A percentile compares a stretch with the other conserved stretches of the same genome.
These are phyloP conservation scores for Dreissena polymorpha DNA, from an alignment of 1,140 invertebrate genomes.

Conservation along the genomic window DNA sequence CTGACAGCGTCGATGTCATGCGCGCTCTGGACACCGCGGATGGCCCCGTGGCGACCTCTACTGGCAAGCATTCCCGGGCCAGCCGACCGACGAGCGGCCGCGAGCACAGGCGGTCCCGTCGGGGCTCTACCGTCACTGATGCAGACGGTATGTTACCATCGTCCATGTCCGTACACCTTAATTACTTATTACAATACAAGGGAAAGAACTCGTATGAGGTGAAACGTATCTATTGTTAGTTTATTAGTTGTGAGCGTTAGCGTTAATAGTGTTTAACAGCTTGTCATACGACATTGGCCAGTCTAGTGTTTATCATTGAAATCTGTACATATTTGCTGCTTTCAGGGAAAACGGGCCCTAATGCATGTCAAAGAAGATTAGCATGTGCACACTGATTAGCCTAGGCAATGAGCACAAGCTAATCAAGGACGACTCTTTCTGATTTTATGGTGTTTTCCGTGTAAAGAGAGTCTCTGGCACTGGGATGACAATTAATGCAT, in stretches of 20 bases:
- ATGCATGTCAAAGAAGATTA: too few species aligned
- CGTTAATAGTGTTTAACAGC: too few species aligned
- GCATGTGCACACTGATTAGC: too few species aligned
- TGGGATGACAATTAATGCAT: too few species aligned
- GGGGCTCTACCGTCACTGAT: constrained; percentile 30
- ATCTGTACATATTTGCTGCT: too few species aligned
- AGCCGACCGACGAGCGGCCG: constrained; percentile 29
- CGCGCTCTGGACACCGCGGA: constrained; percentile 2
- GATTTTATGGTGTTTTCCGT: too few species aligned
- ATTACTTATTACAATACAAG: background rate
- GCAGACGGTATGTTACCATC: constrained; percentile 34
- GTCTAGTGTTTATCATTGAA: too few species aligned
- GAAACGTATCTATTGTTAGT: background rate
- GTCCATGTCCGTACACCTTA: background rate
- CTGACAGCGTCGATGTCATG: constrained; percentile 5
- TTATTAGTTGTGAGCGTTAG: background rate
- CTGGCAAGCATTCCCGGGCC: constrained; percentile 33
- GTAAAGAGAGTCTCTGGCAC: too few species aligned
- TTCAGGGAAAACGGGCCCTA: too few species aligned
- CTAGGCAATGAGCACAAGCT: too few species aligned
- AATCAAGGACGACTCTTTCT: too few species aligned
- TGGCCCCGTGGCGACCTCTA: constrained; percentile 37
- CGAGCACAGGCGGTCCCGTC: constrained; percentile 1
- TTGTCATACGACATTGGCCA: too few species aligned
- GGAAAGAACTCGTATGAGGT: background rate